Evolutionary conservation across 30 jellyfish, hydroid and myxozoan species (phyloP), one percentile per base, ranked within the genome.

Genomic region (Hydractinia symbiolongicarpus): DNA sequence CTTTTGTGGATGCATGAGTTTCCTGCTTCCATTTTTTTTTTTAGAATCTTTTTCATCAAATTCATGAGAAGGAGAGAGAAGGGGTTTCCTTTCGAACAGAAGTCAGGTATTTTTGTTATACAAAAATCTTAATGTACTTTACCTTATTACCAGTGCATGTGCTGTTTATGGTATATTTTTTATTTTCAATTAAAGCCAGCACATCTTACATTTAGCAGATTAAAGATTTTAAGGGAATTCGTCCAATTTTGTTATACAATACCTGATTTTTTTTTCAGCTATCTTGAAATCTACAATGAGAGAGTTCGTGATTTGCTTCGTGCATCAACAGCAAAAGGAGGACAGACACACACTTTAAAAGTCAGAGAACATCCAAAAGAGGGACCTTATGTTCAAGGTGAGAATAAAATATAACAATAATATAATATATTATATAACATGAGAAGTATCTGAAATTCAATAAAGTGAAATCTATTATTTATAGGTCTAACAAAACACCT

Each of bases 321-420:
- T 6, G 54, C 93, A 49, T 86, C 61, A 44, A 9, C 19, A 81
- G 9, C 82, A 9, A 67, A 68, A 50, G 76, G 61, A 6, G 86
- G 86, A 6, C 58, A 74, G 6, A 50, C 78, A 40, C 87, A 70
- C 72, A 56, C 91, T 6, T 60, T 90, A 61, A 83, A 82, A 79
- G 86, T 90, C 20, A 67, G 97, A 52, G 97, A 90, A 83, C 97
- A 90, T 73, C 97, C 97, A 2, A 86, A 90, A 55, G 97, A 86
- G 9, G 97, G 97, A 6, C 97, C 97, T 0, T 90, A 86, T 62
- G 97, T 90, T 73, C 97, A 90, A 86, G 97, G 97, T 90, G 4
- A 6, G 74, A 44, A 6, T 64, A n/a, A n/a, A n/a, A 6, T 64
- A 6, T 4, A 13, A 11, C 15, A 11, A 11, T 58, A 58, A 11